Evolutionary conservation across 2,113 vertebrate species (phyloP), one percentile per base, ranked within the genome.

Genomic region (Verasper variegatus): DNA sequence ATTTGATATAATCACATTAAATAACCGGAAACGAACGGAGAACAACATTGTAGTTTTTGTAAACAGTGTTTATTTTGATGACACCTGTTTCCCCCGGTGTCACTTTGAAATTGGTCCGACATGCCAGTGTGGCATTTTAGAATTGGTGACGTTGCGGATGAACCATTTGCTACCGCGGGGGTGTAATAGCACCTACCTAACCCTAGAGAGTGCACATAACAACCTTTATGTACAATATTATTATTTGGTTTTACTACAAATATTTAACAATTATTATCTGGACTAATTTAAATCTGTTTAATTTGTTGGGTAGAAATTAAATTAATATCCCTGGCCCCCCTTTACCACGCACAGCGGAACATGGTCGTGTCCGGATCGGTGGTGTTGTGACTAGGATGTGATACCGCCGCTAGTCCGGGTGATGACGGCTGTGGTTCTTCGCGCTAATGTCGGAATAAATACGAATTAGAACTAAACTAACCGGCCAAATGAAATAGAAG

Each of bases 131-230:
- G 93, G 93, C 93, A 52, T 83, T 91, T 82, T 84, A 89, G 88
- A 92, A 93, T 93, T 94, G 93, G 94, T 94, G 94, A 94, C 95
- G 93, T 94, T 76, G 54, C 10, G 89, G 71, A 20, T 42, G 61
- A 85, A 92, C 93, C 91, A 93, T 88, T 45, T 69, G 1, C 0
- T 54, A 7, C 0, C 2, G 5, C 2, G 63, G 89, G 92, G 90
- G 81, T 51, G 23, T 11, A 0, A 0, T 0, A 3, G 1, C 2
- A 31, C 51, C 0, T 5, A 20, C 0, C 4, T 27, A 0, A 54
- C 12, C 0, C 3, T n/a, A 2, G 52, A 1, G 3, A 10, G 3
- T 8, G 5, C 14, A 24, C 0, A 37, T 20, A 70, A 58, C 1
- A 31, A n/a, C 6, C 0, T 57, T 47, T 23, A 21, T 13, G 0